Evolutionary conservation across 2,797 vertebrate species (phyloP), one percentile per base, ranked within the genome.

Genomic region (Apogon hyalosoma): DNA sequence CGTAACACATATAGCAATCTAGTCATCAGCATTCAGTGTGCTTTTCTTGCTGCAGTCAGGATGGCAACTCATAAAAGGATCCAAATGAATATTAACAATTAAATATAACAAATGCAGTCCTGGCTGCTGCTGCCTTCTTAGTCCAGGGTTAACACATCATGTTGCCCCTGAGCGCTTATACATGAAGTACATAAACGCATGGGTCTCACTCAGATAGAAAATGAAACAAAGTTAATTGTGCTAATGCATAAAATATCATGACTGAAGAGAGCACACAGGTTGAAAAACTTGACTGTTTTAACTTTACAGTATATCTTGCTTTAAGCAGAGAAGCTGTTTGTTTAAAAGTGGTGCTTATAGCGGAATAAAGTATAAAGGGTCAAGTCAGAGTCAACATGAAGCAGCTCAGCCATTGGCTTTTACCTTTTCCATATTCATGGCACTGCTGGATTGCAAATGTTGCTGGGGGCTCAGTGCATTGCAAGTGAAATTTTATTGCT

Each of bases 341-440:
- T 39, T 54, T 66, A 18, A 43, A 47, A 24, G 21, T 33, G 10
- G 7, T 42, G 47, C 39, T 31, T 46, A 21, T 51, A 31, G 28
- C 43, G 19, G 40, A 71, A 33, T 21, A 16, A 19, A 62, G 19
- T 31, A 41, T 43, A n/a, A n/a, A 0, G 58, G 75, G 64, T 77
- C 73, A 66, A 61, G 39, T 36, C 45, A 31, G 51, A 69, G 51
- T 15, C 61, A 61, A 52, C 43, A 45, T 28, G 49, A 84, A 45
- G 42, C 38, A 63, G 64, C 51, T 77, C 52, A 52, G 53, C 56
- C 60, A 59, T 41, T 63, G 47, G 45, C 67, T 83, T 67, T 64
- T 40, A 48, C 52, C 58, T 58, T 50, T 43, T 75, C 43, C 61
- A 77, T 84, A 76, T 80, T 75, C 52, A 70, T 68, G 49, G 1